Percentiles rank a stretch among this genome's conserved stretches.
Conservation (phyloP, 1,140 invertebrate species). For the Pantala flavescens region DNA sequence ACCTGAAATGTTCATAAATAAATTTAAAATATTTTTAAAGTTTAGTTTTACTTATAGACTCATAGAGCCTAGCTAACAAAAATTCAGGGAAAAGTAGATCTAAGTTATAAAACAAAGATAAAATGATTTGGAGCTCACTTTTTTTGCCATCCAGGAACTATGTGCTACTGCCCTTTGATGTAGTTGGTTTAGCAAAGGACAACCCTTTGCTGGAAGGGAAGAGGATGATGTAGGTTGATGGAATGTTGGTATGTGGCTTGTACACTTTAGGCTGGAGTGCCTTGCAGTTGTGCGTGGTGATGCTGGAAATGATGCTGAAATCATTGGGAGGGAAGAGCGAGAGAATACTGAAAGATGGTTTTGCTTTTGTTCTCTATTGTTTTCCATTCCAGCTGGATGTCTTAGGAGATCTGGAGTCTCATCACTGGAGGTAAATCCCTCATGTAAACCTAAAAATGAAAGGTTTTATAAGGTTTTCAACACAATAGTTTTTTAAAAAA, state of each 20-base stretch:
- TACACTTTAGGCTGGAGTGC: neutral
- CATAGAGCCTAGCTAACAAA: no score
- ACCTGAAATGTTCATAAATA: neutral
- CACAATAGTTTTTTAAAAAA: no score
- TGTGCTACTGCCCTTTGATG: neutral
- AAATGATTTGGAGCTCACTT: neutral
- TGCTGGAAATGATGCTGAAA: constrained; percentile 1
- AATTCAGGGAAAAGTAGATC: no score
- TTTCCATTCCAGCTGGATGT: constrained; percentile 25
- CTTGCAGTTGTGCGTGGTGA: neutral
- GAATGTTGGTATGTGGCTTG: neutral
- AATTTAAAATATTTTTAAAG: neutral
- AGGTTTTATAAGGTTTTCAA: neutral
- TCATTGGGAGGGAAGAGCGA: neutral
- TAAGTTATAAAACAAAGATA: neutral
- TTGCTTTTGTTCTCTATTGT: neutral
- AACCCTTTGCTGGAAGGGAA: neutral
- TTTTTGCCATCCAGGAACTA: neutral
- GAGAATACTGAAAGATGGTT: neutral
- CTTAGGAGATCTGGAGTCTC: constrained; percentile 28
- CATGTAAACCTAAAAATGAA: constrained; percentile 11
- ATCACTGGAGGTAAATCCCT: constrained; percentile 21
- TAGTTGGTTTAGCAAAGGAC: neutral
- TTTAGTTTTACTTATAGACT: no score
- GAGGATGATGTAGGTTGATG: neutral